Conservation (phyloP, 2,888 invertebrate genomes). For the Trachelus tabidus region DNA sequence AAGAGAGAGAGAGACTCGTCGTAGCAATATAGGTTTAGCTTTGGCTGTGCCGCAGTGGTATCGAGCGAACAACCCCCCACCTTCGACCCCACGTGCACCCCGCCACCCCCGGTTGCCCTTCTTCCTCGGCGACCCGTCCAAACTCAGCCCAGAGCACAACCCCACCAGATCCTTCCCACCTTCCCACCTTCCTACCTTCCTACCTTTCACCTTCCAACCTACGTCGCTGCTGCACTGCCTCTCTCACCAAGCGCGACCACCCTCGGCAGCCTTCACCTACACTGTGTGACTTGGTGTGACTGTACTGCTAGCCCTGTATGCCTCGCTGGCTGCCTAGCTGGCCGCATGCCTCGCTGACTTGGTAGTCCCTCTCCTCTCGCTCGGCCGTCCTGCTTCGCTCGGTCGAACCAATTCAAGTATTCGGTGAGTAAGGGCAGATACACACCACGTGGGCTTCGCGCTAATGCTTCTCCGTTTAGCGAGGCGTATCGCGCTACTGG, state of each 20-base stretch:
- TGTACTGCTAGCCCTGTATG: not conserved
- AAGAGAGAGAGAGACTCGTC: not conserved
- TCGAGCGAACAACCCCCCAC: conserved; percentile 58
- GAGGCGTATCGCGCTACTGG: not conserved
- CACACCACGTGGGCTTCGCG: not conserved
- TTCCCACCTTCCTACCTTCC: not conserved
- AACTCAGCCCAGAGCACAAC: conserved; percentile 27
- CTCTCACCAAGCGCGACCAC: too few species aligned
- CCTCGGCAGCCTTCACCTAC: not conserved
- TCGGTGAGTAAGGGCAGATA: not conserved
- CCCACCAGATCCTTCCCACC: not conserved
- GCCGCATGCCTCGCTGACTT: not conserved
- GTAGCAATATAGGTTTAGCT: conserved; percentile 48
- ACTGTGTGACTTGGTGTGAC: too few species aligned
- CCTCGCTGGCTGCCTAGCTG: too few species aligned
- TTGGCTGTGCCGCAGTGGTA: conserved; percentile 65
- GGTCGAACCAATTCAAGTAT: not conserved
- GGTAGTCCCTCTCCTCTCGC: too few species aligned
- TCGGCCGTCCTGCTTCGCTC: not conserved
- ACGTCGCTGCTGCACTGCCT: not conserved
- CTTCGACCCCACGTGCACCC: conserved; percentile 36
- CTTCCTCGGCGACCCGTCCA: conserved; percentile 21
- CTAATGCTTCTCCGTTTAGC: not conserved
- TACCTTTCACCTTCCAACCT: not conserved
- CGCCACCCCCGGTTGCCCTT: conserved; percentile 17